These are phyloP conservation scores for Struthidea cinerea DNA, from an alignment of 2,113 vertebrate genomes.

Conservation along the genomic window DNA sequence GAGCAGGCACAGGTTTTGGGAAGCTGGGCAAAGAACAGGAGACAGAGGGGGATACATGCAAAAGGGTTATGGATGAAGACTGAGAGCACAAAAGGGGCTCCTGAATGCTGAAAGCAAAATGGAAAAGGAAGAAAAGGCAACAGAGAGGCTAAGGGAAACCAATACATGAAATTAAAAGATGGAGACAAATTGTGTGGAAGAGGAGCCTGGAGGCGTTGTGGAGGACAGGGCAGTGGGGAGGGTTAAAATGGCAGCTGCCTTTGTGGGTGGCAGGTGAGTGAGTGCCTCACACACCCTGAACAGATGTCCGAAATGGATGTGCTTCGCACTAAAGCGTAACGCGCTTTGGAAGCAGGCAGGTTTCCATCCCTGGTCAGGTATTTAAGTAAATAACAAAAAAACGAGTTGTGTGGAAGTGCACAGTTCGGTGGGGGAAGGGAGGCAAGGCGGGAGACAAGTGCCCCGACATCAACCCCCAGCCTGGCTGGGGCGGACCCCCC, in stretches of 20 bases:
- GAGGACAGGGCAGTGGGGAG: neutral
- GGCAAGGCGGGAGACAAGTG: neutral
- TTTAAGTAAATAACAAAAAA: neutral
- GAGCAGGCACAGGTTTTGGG: neutral
- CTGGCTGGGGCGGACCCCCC: neutral
- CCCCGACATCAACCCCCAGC: neutral
- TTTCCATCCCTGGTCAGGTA: neutral
- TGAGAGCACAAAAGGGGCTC: neutral
- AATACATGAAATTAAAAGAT: neutral
- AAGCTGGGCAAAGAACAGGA: neutral
- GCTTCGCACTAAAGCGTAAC: neutral
- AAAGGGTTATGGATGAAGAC: neutral
- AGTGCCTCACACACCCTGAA: neutral
- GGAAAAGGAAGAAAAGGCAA: neutral
- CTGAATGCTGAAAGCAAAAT: neutral
- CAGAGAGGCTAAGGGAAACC: neutral
- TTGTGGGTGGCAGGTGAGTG: neutral
- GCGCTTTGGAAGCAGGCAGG: neutral
- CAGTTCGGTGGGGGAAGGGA: neutral
- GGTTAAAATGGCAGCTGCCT: conserved; percentile 37
- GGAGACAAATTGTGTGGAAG: neutral
- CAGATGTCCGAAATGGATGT: neutral
- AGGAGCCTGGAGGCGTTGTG: neutral
- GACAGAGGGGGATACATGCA: too few relatives aligned
- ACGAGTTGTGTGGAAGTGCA: neutral